phyloP scores from a whole-genome alignment of 2,797 vertebrate genomes.

The Phataginus tetradactyla region DNA sequence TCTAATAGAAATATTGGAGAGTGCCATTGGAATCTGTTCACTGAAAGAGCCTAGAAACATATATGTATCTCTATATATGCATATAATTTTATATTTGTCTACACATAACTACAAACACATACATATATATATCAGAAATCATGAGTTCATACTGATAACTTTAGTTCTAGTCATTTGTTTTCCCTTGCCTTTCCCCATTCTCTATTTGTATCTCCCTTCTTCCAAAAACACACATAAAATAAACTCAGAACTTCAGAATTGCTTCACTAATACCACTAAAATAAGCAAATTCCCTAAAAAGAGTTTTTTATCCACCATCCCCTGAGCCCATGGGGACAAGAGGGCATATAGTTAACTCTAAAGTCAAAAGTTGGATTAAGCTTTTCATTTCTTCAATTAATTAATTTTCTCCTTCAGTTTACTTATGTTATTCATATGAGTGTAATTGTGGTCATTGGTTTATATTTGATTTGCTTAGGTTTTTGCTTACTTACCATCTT shows the following conservation, averaged over 20 bases:
- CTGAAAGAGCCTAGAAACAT: neutral
- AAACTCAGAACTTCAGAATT: neutral
- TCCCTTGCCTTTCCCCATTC: neutral
- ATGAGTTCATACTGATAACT: neutral
- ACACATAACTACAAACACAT: neutral
- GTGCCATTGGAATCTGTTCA: neutral
- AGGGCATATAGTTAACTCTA: neutral
- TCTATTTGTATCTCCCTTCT: neutral
- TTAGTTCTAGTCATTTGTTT: neutral
- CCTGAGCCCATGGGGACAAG: neutral
- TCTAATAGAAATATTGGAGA: neutral
- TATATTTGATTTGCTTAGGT: neutral
- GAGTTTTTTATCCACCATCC: neutral
- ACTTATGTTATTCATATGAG: neutral
- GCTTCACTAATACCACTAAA: neutral
- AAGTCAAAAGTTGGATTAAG: neutral
- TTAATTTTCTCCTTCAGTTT: neutral
- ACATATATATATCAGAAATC: neutral
- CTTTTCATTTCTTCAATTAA: neutral
- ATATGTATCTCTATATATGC: neutral
- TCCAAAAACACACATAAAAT: neutral
- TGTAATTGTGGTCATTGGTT: neutral
- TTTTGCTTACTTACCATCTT: neutral
- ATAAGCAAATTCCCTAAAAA: neutral
- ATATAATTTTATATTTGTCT: neutral